Conservation (phyloP, 2,888 invertebrate genomes). For the Xestia ashworthii region DNA sequence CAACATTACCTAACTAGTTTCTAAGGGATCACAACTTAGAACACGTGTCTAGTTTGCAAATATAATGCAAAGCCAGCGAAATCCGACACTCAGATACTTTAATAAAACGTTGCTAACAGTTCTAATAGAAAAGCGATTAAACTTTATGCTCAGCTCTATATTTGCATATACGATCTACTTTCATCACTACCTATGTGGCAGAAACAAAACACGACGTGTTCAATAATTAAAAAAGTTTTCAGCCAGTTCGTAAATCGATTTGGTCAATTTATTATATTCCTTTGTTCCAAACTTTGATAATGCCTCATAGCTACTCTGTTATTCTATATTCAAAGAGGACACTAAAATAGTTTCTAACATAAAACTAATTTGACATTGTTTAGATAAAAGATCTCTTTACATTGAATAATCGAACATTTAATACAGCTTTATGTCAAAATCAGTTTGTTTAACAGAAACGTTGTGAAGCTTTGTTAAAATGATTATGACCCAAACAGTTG, state of each 20-base stretch:
- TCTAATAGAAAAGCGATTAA: constrained; percentile 45
- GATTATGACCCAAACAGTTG: constrained; percentile 47
- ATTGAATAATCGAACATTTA: constrained; percentile 28
- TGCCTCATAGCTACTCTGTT: constrained; percentile 23
- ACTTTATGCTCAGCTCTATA: constrained; percentile 40
- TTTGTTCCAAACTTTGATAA: constrained; percentile 49
- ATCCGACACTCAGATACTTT: constrained; percentile 23
- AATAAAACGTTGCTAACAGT: constrained; percentile 27
- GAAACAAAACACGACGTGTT: constrained; percentile 28
- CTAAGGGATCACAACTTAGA: constrained; percentile 17
- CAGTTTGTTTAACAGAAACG: constrained; percentile 16
- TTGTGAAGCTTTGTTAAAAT: constrained; percentile 33
- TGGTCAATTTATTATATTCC: constrained; percentile 38
- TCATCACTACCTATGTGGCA: constrained; percentile 16
- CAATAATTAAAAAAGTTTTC: constrained; percentile 53
- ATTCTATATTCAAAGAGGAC: constrained; percentile 22
- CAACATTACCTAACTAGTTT: constrained; percentile 4
- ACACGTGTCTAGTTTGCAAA: constrained; percentile 30
- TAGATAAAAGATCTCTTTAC: constrained; percentile 15
- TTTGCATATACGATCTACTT: constrained; percentile 36
- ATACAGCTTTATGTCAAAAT: constrained; percentile 28
- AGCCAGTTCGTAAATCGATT: constrained; percentile 49
- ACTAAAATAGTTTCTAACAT: constrained; percentile 34
- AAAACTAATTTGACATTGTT: constrained; percentile 30
- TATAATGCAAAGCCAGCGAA: constrained; percentile 26